Conservation (phyloP, 2,888 invertebrate genomes). For the Acrobasis consociella region DNA sequence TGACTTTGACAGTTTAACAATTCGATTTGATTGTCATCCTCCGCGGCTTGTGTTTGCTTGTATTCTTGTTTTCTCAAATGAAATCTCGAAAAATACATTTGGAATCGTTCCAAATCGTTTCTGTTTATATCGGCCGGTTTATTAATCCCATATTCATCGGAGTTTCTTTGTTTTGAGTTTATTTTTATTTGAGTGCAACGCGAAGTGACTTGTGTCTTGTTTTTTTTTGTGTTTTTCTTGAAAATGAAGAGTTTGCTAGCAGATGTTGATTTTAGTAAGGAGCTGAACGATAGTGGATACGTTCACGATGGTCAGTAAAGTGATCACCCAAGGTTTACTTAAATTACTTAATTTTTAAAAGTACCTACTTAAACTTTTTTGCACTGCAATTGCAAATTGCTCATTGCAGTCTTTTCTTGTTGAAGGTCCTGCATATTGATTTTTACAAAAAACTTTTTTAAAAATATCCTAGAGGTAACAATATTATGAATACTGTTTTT, state of each 20-base stretch:
- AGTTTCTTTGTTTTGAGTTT: conserved; percentile 51
- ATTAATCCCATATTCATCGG: conserved; percentile 42
- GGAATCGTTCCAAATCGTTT: conserved; percentile 55
- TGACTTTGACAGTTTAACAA: not conserved
- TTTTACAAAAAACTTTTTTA: not conserved
- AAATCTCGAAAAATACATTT: conserved; percentile 39
- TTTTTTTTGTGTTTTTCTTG: conserved; percentile 26
- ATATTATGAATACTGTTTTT: too few relatives aligned
- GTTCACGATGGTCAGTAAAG: conserved; percentile 54
- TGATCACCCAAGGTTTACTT: conserved; percentile 3
- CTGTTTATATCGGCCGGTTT: conserved; percentile 47
- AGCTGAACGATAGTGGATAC: conserved; percentile 60
- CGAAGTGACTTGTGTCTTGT: conserved; percentile 28
- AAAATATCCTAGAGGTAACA: too few relatives aligned
- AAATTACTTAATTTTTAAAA: too few relatives aligned
- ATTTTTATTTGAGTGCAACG: conserved; percentile 36
- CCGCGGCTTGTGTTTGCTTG: conserved; percentile 24
- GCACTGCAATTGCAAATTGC: too few relatives aligned
- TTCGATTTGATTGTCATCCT: not conserved
- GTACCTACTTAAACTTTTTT: not conserved
- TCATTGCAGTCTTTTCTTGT: not conserved
- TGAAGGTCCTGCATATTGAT: not conserved
- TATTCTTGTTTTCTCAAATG: conserved; percentile 20
- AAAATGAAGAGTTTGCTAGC: conserved; percentile 57
- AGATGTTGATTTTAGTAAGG: conserved; percentile 45